Percentiles rank a stretch among this genome's conserved stretches.
These are phyloP conservation scores for Diaperis boleti DNA, from an alignment of 2,888 invertebrate genomes.

Conservation along the genomic window DNA sequence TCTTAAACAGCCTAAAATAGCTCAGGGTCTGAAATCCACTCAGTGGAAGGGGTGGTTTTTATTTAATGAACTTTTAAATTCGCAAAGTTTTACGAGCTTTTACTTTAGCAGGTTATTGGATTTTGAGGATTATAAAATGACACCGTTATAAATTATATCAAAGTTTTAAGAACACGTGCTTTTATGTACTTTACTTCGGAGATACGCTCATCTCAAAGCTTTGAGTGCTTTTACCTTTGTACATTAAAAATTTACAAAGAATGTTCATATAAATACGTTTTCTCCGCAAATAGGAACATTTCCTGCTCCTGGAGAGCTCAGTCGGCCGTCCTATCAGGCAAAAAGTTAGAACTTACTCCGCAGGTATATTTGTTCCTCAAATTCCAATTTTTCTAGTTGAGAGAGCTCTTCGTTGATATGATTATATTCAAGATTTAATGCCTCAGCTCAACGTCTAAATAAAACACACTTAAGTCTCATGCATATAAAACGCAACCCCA, in stretches of 20 bases:
- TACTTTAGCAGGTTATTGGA: not conserved
- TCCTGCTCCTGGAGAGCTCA: not conserved
- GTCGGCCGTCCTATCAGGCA: too few species aligned
- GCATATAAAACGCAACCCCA: slow-evolving; percentile 22
- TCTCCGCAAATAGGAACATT: not conserved
- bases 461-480: slow-evolving; percentile 13
- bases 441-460: slow-evolving; percentile 4
- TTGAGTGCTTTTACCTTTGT: not conserved
- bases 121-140: not conserved
- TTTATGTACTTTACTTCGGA: not conserved
- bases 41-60: too few species aligned
- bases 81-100: not conserved
- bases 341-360: not conserved
- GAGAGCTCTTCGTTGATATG: slow-evolving; percentile 2
- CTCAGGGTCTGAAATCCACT: too few species aligned
- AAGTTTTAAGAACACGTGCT: not conserved
- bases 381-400: not conserved
- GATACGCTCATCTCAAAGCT: too few species aligned
- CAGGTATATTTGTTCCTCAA: not conserved
- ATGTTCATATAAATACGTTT: not conserved
- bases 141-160: too few species aligned
- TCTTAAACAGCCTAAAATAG: too few species aligned
- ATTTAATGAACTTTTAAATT: not conserved
- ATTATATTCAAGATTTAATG: slow-evolving; percentile 5
- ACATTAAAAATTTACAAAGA: not conserved